Base-by-base conservation (phyloP, 1,140 invertebrate genomes). In the Camponotus floridanus region DNA sequence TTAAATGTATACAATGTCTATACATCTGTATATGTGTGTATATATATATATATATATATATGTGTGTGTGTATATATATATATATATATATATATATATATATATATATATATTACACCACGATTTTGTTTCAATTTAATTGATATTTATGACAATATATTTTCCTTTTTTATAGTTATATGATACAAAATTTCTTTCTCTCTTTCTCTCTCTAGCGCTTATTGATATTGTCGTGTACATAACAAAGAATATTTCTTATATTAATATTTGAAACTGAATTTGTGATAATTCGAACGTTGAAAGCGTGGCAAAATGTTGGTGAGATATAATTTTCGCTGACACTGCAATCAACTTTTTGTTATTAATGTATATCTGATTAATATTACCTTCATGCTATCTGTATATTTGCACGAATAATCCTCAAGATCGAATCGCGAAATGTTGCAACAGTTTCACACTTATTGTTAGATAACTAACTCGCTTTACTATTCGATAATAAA, bases 221-320 rank as follows among this genome's bases (percentile, higher is more conserved):
- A 51, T 73, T 55, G 5, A 36, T 73, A 33, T n/a, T 74, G 33
- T n/a, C 2, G 4, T 6, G 11, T 2, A 36, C 55, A 31, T 59
- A 51, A 13, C 21, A 42, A 42, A 61, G 13, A 42, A 31, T 39
- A 59, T 39, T 15, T 13, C 39, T 65, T 65, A 39, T 8, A 62
- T 61, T 13, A 7, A 76, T 15, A 76, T 76, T 76, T 76, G 5
- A 76, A 45, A 42, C 1, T 62, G 21, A 76, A 76, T 76, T 45
- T 4, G 6, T 62, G 15, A 62, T 15, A 45, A 79, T 79, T 51
- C 4, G 13, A 48, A 48, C 45, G 5, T 31, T 0, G 31, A 48
- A 13, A 45, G 11, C 26, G 1, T 26, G 0, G 2, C 18, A 11
- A 64, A 76, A 51, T 36, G 18, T 78, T 9, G 21, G 1, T 6